Evolutionary conservation across 2,113 vertebrate genomes (phyloP).

Genomic region (Ahaetulla prasina): DNA sequence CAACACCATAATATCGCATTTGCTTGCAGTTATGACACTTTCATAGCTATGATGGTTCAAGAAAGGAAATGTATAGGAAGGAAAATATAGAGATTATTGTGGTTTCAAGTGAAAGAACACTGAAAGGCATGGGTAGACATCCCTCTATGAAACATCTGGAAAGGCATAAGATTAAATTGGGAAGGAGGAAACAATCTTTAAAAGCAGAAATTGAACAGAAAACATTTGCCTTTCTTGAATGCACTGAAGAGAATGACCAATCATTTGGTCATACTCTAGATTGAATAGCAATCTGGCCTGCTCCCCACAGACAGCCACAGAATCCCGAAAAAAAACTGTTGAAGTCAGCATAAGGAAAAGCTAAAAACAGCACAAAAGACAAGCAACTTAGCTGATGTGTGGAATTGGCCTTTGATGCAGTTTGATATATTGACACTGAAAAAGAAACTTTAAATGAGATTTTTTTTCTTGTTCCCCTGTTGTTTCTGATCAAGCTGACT

Average conservation of each 20-base stretch:
- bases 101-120: neutral
- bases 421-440: neutral
- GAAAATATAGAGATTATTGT: neutral
- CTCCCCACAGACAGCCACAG: neutral
- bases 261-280: neutral
- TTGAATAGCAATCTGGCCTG: neutral
- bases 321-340: neutral
- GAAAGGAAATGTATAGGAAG: neutral
- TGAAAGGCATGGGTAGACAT: neutral
- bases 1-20: neutral
- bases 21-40: neutral
- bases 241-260: neutral
- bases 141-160: neutral
- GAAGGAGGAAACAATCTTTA: neutral
- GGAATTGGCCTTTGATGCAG: neutral
- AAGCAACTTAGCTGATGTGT: neutral
- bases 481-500: neutral
- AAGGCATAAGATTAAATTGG: neutral
- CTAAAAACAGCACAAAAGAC: neutral
- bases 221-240: neutral
- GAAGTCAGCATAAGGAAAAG: neutral
- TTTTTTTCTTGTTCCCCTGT: neutral
- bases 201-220: neutral
- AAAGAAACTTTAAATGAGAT: neutral
- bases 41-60: neutral